Conservation (phyloP, 1,140 invertebrate genomes). For the Trinorchestia longiramus region DNA sequence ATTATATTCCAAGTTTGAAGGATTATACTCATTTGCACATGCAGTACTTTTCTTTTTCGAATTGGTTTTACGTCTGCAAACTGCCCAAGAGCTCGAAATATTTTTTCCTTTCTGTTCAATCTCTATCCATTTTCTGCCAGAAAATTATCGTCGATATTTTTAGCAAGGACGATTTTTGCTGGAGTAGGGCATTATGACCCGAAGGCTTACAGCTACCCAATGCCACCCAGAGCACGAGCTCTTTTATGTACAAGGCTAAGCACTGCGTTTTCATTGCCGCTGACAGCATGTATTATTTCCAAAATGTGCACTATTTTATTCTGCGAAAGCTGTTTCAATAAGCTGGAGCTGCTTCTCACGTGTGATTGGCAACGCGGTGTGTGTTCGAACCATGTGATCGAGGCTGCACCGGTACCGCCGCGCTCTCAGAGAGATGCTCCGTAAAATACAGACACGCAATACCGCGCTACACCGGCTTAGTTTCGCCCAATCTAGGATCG, state of each 20-base stretch:
- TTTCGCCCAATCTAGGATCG: slow-evolving; percentile 47
- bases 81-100: background rate
- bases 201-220: background rate
- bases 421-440: background rate
- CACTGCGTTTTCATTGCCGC: background rate
- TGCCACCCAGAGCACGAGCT: background rate
- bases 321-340: background rate
- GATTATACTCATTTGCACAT: background rate
- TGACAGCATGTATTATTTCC: background rate
- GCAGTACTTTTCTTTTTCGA: background rate
- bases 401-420: background rate
- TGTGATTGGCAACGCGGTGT: background rate
- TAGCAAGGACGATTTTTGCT: background rate
- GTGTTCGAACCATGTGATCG: background rate
- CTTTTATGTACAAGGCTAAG: background rate
- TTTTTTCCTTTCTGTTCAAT: background rate
- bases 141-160: background rate
- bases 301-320: background rate
- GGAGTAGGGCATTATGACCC: background rate
- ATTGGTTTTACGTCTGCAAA: background rate
- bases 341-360: background rate
- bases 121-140: background rate
- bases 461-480: slow-evolving; percentile 40
- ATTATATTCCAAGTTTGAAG: background rate
- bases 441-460: slow-evolving; percentile 35